Base-by-base conservation (phyloP, 2,888 invertebrate genomes). In the Andrena trimmerana region DNA sequence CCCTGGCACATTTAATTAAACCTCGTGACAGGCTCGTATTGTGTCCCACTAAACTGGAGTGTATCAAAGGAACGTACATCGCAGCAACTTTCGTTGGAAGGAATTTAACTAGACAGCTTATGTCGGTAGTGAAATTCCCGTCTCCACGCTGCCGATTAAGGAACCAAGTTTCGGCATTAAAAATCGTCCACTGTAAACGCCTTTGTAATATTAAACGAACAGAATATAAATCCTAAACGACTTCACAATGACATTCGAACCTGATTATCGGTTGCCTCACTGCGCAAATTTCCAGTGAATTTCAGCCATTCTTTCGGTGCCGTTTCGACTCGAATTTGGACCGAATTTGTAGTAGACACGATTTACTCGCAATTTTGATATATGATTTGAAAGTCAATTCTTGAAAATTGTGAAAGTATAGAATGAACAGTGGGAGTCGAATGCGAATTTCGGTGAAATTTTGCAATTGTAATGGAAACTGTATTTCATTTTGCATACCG, bases 1-100 rank as follows among this genome's bases (percentile, higher is more conserved):
- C 70, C 60, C 62, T 80, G 60, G 74, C 71, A 59, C 71, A 80
- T 86, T 86, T 86, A 86, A 86, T 86, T 86, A 86, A 86, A 86
- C 71, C 77, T 57, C 79, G 33, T 20, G 78, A 73, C 60, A 57
- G 36, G 29, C 70, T n/a, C 36, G 31, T 74, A 86, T 86, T 66
- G 77, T 62, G 50, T 16, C 57, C 63, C 60, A 50, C 62, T 42
- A 54, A 72, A 72, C 60, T 80, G 71, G 52, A 69, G 52, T 29
- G 72, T 59, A 63, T 77, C 76, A 50, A 72, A 74, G 65, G 62
- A 75, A 72, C 73, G 54, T 29, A 65, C 31, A 48, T 33, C 75
- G 69, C 42, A 48, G 27, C 48, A 73, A 75, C 54, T 80, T 83
- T 72, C 59, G 54, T 69, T 62, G 29, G 59, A 75, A 83, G 77